Base-by-base conservation (phyloP, 2,888 invertebrate genomes). In the Sussaba pulchella region DNA sequence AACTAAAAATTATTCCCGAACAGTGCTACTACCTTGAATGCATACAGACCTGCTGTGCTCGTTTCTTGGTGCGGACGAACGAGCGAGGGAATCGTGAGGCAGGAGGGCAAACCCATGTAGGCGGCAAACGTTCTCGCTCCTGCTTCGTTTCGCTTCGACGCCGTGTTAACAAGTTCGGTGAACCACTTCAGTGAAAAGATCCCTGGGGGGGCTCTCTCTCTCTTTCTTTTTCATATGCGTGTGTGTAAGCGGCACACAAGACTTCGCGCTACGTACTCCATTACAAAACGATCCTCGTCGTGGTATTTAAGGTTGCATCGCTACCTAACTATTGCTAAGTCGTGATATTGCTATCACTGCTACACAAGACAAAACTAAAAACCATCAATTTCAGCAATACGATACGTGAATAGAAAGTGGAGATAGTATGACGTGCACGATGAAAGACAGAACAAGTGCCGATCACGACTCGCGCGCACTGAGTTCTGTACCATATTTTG, bases 141-240 rank as follows among this genome's bases (percentile, higher is more conserved):
- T 31, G 64, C 47, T 64, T 64, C 57, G 54, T 69, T 69, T 52
- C 69, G 69, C 57, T 57, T 69, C 69, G 54, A 31, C 69, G 52
- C 69, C 50, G 41, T 52, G 52, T 54, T 64, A 64, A 64, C 45
- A 66, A 74, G 45, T 52, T 69, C 43, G 70, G 70, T 63, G 64
- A 64, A 47, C n/a, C 64, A 45, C 31, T 64, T 63, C 19, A 66
- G 61, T 50, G 59, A 50, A 64, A 50, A 43, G 64, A 36, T 52
- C 70, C 59, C 45, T 17, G 43, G 17, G 54, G 52, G 17, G 21
- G 26, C 26, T 31, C 36, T 24, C 41, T 61, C 31, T 31, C 57
- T 57, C 57, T 57, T 66, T 74, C 67, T 71, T 69, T 57, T 76
- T 57, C 54, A 50, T 45, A 52, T 52, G 61, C 59, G 39, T 61